These are phyloP conservation scores for Drosophila sechellia DNA, from an alignment of 1,140 invertebrate genomes.

Conservation along the genomic window DNA sequence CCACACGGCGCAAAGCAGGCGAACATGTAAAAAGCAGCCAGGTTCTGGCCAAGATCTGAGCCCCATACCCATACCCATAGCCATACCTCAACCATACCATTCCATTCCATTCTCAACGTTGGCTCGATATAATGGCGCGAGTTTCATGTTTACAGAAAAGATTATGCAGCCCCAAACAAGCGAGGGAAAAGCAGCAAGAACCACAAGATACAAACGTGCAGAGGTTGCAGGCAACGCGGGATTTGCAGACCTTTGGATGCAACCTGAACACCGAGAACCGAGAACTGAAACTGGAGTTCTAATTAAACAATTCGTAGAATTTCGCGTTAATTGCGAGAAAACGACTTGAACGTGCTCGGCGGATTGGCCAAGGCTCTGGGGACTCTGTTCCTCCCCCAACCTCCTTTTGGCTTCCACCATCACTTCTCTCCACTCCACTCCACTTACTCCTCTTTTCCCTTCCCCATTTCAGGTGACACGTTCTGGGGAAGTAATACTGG, in stretches of 20 bases:
- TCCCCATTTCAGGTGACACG: slow-evolving; percentile 50
- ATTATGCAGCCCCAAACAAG: slow-evolving; percentile 64
- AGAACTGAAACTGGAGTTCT: slow-evolving; percentile 68
- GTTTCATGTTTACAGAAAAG: slow-evolving; percentile 84
- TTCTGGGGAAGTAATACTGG: slow-evolving; percentile 16
- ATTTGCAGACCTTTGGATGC: slow-evolving; percentile 15
- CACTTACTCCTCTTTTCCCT: neutral
- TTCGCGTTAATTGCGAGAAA: slow-evolving; percentile 84
- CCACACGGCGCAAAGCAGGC: slow-evolving; percentile 58
- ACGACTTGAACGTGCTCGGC: slow-evolving; percentile 76
- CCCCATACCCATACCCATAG: neutral
- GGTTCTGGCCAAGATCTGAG: slow-evolving; percentile 11
- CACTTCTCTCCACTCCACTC: neutral
- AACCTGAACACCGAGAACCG: slow-evolving; percentile 38
- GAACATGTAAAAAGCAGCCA: slow-evolving; percentile 59
- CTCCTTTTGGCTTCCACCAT: slow-evolving; percentile 1
- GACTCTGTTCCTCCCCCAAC: neutral
- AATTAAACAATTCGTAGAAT: slow-evolving; percentile 85
- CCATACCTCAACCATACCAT: slow-evolving; percentile 15
- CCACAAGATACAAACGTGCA: slow-evolving; percentile 63
- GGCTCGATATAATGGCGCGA: slow-evolving; percentile 82
- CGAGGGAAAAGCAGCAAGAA: slow-evolving; percentile 20
- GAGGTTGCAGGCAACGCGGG: slow-evolving; percentile 26
- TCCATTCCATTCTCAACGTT: slow-evolving; percentile 28
- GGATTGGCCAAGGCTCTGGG: slow-evolving; percentile 42